These are phyloP conservation scores for Tetropium fuscum DNA, from an alignment of 2,888 invertebrate genomes.

Conservation along the genomic window DNA sequence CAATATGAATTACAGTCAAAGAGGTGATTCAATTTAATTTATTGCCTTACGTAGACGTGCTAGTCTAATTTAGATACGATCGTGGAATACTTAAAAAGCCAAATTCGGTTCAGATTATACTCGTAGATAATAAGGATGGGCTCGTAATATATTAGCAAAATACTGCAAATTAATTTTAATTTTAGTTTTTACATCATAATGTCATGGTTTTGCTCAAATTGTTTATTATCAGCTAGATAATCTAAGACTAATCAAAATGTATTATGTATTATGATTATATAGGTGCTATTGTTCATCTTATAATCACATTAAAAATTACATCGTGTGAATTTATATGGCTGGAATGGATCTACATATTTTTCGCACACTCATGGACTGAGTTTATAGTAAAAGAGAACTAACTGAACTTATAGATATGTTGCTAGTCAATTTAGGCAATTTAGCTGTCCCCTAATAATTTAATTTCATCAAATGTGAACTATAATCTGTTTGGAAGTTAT, in stretches of 20 bases:
- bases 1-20: not conserved
- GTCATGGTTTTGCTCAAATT: slow-evolving; percentile 2
- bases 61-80: slow-evolving; percentile 11
- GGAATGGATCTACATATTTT: no score
- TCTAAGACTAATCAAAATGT: not conserved
- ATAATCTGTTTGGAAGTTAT: no score
- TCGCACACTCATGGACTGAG: no score
- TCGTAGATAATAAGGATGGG: slow-evolving; percentile 3
- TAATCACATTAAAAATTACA: no score
- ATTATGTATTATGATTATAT: not conserved
- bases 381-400: no score
- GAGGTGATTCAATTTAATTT: slow-evolving; percentile 6
- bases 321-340: no score
- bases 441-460: no score
- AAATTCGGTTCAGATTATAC: slow-evolving; percentile 6
- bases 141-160: not conserved
- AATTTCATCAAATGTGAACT: no score
- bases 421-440: no score
- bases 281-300: not conserved
- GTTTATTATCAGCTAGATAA: slow-evolving; percentile 5
- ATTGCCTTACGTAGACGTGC: not conserved
- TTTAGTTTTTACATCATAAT: slow-evolving; percentile 10
- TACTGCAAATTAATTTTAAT: slow-evolving; percentile 8
- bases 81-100: slow-evolving; percentile 12
- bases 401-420: no score